phyloP scores from a whole-genome alignment of 1,140 invertebrate species.

The Scylla paramamosain region DNA sequence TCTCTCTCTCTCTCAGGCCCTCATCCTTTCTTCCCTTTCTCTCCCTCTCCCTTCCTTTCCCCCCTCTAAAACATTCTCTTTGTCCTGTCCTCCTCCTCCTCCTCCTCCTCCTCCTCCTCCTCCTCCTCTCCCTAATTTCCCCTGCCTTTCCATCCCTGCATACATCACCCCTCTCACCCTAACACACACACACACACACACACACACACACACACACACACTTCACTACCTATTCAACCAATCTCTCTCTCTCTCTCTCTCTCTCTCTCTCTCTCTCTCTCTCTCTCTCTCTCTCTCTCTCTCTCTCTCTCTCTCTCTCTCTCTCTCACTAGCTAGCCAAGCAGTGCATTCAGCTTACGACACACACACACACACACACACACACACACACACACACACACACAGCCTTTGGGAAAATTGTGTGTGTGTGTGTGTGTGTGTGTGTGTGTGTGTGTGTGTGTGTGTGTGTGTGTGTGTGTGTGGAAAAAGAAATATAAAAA shows the following conservation, averaged over 20 bases:
- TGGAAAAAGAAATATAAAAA: neutral
- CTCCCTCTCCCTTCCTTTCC: neutral
- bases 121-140: neutral
- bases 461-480: neutral
- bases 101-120: conserved; percentile 18
- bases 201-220: no score
- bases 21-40: neutral
- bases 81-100: neutral
- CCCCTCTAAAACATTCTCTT: neutral
- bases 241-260: no score
- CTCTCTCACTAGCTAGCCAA: no score
- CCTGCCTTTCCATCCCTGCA: neutral
- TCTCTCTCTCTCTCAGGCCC: neutral
- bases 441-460: conserved; percentile 31
- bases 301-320: no score
- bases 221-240: no score
- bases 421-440: conserved; percentile 29
- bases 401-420: no score
- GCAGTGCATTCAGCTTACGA: neutral
- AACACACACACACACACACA: no score
- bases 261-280: no score
- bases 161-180: neutral
- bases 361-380: conserved; percentile 17
- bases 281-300: no score
- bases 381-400: neutral